Evolutionary conservation across 2,888 invertebrate genomes (phyloP).

Genomic region (Rotaria macrura): DNA sequence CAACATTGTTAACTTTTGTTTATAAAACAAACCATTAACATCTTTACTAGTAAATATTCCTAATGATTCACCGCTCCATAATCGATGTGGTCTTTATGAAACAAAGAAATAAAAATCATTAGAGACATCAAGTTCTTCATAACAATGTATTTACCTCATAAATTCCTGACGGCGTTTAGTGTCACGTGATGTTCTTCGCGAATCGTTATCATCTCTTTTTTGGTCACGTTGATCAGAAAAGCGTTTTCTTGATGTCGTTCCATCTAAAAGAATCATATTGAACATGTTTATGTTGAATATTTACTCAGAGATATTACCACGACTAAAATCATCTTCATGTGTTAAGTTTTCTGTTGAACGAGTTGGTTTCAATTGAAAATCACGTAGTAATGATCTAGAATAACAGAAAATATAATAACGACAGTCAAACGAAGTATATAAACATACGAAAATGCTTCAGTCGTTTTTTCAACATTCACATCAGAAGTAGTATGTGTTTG

Average conservation of each 20-base stretch:
- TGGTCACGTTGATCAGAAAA: not conserved
- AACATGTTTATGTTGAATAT: not conserved
- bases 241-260: not conserved
- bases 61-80: conserved; percentile 13
- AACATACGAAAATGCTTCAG: conserved; percentile 11
- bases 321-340: not conserved
- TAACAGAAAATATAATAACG: not conserved
- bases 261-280: not conserved
- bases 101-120: not conserved
- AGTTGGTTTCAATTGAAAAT: not conserved
- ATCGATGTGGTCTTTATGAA: not conserved
- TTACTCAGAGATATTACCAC: not conserved
- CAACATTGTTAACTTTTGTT: not conserved
- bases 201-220: not conserved
- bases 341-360: not conserved
- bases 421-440: too few relatives aligned
- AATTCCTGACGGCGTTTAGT: not conserved
- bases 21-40: not conserved
- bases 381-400: not conserved
- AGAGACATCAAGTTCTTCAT: not conserved
- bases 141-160: not conserved
- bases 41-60: not conserved
- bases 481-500: not conserved
- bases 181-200: not conserved
- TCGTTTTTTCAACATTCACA: not conserved